Evolutionary conservation across 2,888 invertebrate species (phyloP).

Genomic region (Apamea anceps): DNA sequence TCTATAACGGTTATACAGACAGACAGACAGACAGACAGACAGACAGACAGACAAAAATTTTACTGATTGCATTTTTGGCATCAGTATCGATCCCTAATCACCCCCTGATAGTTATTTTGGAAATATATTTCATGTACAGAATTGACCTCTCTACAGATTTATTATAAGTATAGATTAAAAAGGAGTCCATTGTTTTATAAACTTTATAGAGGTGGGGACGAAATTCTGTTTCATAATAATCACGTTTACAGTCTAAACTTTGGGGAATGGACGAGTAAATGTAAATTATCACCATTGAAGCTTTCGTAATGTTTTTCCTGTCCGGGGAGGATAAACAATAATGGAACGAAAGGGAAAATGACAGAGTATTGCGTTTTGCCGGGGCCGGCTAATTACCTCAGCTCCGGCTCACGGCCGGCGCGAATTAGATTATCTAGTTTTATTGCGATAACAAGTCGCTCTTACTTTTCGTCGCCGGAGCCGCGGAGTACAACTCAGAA

Average conservation of each 20-base stretch:
- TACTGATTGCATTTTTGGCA: no score
- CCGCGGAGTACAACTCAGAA: background rate
- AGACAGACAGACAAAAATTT: no score
- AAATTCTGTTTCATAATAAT: slow-evolving; percentile 29
- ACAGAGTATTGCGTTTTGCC: slow-evolving; percentile 30
- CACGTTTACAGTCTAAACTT: slow-evolving; percentile 19
- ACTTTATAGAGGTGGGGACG: background rate
- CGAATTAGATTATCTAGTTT: slow-evolving; percentile 47
- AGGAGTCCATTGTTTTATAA: slow-evolving; percentile 21
- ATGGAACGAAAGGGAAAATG: slow-evolving; percentile 31
- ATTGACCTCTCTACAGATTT: no score
- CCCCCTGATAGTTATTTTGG: no score
- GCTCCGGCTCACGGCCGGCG: slow-evolving; percentile 6
- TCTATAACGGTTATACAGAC: no score
- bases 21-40: no score
- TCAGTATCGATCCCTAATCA: no score
- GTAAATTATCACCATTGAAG: slow-evolving; percentile 40
- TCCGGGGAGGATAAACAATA: slow-evolving; percentile 43
- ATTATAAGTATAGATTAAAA: no score
- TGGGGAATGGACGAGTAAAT: slow-evolving; percentile 8
- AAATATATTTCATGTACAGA: no score
- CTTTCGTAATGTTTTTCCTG: slow-evolving; percentile 33
- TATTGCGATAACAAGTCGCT: slow-evolving; percentile 26
- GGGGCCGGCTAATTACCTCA: slow-evolving; percentile 22
- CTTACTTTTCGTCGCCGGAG: background rate